Base-by-base conservation (phyloP, 2,888 invertebrate species). In the Lypha dubia region DNA sequence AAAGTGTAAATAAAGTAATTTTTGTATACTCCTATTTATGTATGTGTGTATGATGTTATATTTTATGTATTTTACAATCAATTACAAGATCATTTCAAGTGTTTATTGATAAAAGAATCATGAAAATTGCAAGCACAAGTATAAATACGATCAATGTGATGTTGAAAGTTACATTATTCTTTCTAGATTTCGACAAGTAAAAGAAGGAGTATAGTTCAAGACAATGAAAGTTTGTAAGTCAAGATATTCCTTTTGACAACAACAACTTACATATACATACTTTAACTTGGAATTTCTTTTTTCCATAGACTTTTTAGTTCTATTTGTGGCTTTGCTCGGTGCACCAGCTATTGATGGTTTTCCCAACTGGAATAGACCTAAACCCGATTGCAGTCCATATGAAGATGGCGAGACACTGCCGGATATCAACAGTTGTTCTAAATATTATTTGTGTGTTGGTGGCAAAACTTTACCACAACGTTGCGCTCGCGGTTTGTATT, bases 191-290 rank as follows among this genome's bases (percentile, higher is more conserved):
- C 53, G 38, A 53, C 0, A 60, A 35, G 28, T 60, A 38, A 3
- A 32, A 11, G 32, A 51, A 67, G 51, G 20, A 77, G 76, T 77
- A 70, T 49, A 84, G 81, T 84, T 84, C 84, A 53, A 28, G 0
- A 65, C 15, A 22, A 84, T 84, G 84, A 84, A 84, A 84, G 73
- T 81, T 81, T 84, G 84, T 84, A 84, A 81, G 84, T 77, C n/a
- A 28, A 38, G 13, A 46, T 22, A 0, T 28, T 28, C 5, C 28
- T 28, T 28, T 28, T 28, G 28, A 28, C 28, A 28, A 28, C 5
- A n/a, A 28, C 28, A 2, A 28, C 28, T 4, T 28, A 28, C 17
- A 5, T 46, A 13, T 3, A 56, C 17, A 22, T 41, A 4, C 44
- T 11, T 22, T 51, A 58, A 20, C 6, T 17, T 17, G 17, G 8